These are phyloP conservation scores for Tigriopus californicus DNA, from an alignment of 2,888 invertebrate species.

Conservation along the genomic window DNA sequence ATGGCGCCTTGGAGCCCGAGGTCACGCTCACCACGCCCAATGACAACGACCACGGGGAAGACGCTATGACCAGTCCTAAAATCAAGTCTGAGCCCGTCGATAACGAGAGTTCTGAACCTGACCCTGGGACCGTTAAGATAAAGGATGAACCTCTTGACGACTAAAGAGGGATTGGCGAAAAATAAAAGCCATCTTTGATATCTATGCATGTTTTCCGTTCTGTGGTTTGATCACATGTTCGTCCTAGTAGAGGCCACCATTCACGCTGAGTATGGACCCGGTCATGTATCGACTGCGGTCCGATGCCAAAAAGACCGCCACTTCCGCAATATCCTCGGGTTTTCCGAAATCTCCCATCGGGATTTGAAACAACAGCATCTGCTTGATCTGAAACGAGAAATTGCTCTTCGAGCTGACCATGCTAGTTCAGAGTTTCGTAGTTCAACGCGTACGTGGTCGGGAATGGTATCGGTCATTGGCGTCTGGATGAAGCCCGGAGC, in stretches of 20 bases:
- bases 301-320: conserved; percentile 13
- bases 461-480: conserved; percentile 8
- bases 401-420: not conserved
- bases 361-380: conserved; percentile 3
- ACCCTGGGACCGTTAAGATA: too few species aligned
- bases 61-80: too few species aligned
- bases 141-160: too few species aligned
- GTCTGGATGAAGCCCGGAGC: conserved; percentile 15
- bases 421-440: not conserved
- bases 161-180: too few species aligned
- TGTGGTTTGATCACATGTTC: not conserved
- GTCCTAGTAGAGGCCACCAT: conserved; percentile 10
- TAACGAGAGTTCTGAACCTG: too few species aligned
- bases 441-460: conserved; percentile 6
- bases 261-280: conserved; percentile 5
- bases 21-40: too few species aligned
- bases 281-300: conserved; percentile 8
- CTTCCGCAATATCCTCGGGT: conserved; percentile 16
- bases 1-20: too few species aligned
- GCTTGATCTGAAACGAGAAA: not conserved
- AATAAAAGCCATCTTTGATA: too few species aligned
- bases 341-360: conserved; percentile 10
- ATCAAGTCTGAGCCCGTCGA: too few species aligned
- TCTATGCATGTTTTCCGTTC: too few species aligned
- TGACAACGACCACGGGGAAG: too few species aligned